Evolutionary conservation across 2,113 vertebrate species (phyloP).

Genomic region (Rhinolophus sinicus): DNA sequence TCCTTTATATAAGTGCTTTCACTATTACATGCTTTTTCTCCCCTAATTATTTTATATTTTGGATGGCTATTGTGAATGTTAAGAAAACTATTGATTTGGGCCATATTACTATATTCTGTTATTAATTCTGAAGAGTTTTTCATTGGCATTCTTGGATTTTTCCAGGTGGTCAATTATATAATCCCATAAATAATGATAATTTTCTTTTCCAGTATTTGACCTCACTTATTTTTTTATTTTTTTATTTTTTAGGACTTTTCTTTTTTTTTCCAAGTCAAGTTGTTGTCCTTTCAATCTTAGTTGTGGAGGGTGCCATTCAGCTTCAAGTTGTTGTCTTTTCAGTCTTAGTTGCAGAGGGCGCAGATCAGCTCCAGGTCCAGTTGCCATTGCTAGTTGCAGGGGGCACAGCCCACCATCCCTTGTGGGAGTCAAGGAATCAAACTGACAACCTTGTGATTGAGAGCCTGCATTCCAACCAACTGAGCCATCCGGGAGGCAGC

Average conservation of each 20-base stretch:
- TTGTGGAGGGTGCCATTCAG: too few relatives aligned
- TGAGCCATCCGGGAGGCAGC: too few relatives aligned
- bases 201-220: background rate
- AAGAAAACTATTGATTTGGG: background rate
- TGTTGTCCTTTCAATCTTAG: too few relatives aligned
- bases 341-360: too few relatives aligned
- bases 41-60: constrained; percentile 25
- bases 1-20: background rate
- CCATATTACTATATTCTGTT: background rate
- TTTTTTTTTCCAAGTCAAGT: too few relatives aligned
- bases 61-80: background rate
- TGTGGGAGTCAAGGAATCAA: too few relatives aligned
- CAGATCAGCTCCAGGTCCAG: too few relatives aligned
- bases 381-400: too few relatives aligned
- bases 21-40: background rate
- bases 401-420: too few relatives aligned
- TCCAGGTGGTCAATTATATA: background rate
- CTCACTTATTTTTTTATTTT: constrained; percentile 24
- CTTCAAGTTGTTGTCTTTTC: too few relatives aligned
- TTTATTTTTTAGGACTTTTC: background rate
- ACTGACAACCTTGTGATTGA: too few relatives aligned
- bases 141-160: background rate
- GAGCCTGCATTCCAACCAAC: too few relatives aligned
- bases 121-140: constrained; percentile 29
- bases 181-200: background rate